Percentiles rank a stretch among this genome's conserved stretches.
phyloP scores from a whole-genome alignment of 2,113 vertebrate genomes.

The Sminthopsis crassicaudata region DNA sequence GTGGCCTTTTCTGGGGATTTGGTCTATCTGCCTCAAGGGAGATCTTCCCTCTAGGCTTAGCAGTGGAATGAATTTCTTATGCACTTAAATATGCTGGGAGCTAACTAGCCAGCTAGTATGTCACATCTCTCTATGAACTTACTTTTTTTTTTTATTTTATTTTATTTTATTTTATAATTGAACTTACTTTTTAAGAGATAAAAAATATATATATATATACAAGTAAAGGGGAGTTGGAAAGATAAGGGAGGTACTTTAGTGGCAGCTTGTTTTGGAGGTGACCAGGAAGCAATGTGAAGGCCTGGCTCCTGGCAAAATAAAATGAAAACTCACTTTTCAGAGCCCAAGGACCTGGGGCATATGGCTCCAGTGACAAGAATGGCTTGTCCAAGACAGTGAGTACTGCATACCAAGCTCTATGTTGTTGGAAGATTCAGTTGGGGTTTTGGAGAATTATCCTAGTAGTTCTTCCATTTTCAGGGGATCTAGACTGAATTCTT shows the following conservation, averaged over 20 bases:
- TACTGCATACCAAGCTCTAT: background rate
- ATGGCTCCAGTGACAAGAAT: background rate
- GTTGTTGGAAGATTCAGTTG: constrained; percentile 6
- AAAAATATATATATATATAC: no score
- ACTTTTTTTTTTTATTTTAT: no score
- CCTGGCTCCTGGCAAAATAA: background rate
- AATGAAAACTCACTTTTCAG: background rate
- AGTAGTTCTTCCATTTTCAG: constrained; percentile 32
- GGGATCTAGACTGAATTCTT: constrained; percentile 68
- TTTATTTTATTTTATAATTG: no score
- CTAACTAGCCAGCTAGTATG: background rate
- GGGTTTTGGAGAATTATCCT: constrained; percentile 21
- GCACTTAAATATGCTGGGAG: background rate
- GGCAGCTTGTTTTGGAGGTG: background rate
- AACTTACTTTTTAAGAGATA: background rate
- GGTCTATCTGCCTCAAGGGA: background rate
- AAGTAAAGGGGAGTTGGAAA: background rate
- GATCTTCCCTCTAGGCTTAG: background rate
- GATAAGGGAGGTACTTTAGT: background rate
- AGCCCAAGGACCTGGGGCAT: background rate
- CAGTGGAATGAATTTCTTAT: background rate
- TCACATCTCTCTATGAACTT: background rate
- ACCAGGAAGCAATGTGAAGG: background rate
- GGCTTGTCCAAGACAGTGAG: background rate
- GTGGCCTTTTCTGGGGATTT: background rate